Evolutionary conservation across 1,140 invertebrate genomes (phyloP), one percentile per base, ranked within the genome.

Genomic region (Brachystomella parvula): DNA sequence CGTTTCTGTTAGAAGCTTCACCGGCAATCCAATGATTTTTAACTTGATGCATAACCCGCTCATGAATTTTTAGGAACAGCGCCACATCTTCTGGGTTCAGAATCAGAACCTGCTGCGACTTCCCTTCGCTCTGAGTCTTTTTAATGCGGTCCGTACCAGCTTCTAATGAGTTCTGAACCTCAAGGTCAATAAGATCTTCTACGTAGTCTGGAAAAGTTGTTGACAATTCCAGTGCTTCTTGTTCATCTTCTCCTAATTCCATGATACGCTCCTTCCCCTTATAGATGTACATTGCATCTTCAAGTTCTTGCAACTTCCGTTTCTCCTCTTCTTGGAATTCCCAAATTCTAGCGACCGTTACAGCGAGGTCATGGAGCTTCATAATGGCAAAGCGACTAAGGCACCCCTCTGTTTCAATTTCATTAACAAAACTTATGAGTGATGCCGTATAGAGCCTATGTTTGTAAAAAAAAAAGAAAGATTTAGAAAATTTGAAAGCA

Each of bases 221-320:
- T 61, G 79, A 78, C 12, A 95, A 84, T 74, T 93, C 89, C 29
- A 81, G 75, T 47, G 84, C 78, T 0, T 86, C 83, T 65, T 85
- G 82, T 68, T 89, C 84, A 49, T 94, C 90, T 68, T 94, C 90
- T 57, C 75, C 84, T 78, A 31, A 80, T 79, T 67, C 84, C 81
- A 59, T 82, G 83, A 73, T 83, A 81, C 60, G 56, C 61, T 70
- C 67, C 35, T 64, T 64, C 28, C 71, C 74, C 80, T 88, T 92
- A 32, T 85, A 89, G 64, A 86, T 84, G 78, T 92, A 97, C 12
- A 96, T 76, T 72, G 85, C 87, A 58, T 91, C 87, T 63, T 90
- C 85, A 72, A 91, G 87, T 35, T 82, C 80, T 68, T 88, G 84
- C 69, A 85, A 83, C 69, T 81, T 80, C 69, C 86, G 82, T 28